phyloP scores from a whole-genome alignment of 2,888 invertebrate genomes.

The Drosophila glabriapex region DNA sequence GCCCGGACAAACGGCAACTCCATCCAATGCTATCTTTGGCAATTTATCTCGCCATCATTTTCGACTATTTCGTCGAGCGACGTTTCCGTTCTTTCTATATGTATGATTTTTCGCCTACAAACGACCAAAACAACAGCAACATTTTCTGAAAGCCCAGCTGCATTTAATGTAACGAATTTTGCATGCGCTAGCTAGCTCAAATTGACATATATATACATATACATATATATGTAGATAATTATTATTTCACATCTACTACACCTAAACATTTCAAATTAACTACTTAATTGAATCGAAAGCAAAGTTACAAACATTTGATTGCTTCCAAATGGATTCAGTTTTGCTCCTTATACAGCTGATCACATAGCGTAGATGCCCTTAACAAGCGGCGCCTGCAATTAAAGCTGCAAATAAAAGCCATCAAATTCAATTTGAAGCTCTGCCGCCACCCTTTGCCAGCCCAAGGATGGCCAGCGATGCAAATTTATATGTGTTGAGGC shows the following conservation, averaged over 20 bases:
- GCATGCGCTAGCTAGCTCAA: conserved; percentile 48
- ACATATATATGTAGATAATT: background rate
- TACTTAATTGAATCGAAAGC: background rate
- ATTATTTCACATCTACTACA: background rate
- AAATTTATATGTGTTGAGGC: conserved; percentile 63
- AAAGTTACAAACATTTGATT: background rate
- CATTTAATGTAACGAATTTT: conserved; percentile 45
- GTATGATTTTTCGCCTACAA: conserved; percentile 8
- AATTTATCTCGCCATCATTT: conserved; percentile 75
- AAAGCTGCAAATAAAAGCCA: conserved; percentile 61
- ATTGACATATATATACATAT: no score
- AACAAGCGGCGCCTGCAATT: conserved; percentile 52
- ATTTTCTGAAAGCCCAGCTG: conserved; percentile 23
- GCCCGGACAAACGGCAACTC: conserved; percentile 36
- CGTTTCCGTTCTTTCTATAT: conserved; percentile 52
- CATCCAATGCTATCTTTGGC: conserved; percentile 71
- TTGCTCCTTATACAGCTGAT: background rate
- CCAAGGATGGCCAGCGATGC: conserved; percentile 33
- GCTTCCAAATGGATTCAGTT: background rate
- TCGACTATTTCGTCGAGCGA: conserved; percentile 51
- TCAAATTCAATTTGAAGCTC: conserved; percentile 64
- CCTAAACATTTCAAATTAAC: background rate
- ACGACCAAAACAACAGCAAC: conserved; percentile 30
- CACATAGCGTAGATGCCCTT: conserved; percentile 21
- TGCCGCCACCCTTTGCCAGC: conserved; percentile 12